These are phyloP conservation scores for Cotesia typhae DNA, from an alignment of 1,140 invertebrate species.

Conservation along the genomic window DNA sequence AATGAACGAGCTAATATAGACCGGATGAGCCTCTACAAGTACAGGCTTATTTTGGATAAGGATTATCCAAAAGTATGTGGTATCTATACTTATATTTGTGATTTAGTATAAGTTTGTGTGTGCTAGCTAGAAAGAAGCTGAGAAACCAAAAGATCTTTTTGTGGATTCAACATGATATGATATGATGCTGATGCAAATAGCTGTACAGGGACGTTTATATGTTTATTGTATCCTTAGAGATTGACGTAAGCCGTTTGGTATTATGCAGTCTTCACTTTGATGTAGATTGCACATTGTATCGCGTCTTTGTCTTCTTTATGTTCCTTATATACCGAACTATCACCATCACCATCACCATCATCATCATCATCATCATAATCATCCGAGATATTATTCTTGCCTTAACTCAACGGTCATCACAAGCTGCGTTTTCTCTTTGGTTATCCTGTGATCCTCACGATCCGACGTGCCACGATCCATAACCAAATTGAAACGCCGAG, in stretches of 20 bases:
- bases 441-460: conserved; percentile 16
- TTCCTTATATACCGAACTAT: neutral
- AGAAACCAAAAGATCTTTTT: neutral
- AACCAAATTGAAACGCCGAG: neutral
- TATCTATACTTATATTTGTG: neutral
- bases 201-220: conserved; percentile 2
- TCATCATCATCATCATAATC: too few relatives aligned
- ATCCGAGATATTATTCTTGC: neutral
- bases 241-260: conserved; percentile 21
- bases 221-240: conserved; percentile 15
- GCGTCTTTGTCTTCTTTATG: neutral
- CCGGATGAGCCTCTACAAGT: conserved; percentile 22
- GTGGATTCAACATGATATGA: conserved; percentile 28
- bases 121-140: too few relatives aligned
- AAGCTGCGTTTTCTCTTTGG: neutral
- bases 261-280: conserved; percentile 6
- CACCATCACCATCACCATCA: too few relatives aligned
- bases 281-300: conserved; percentile 17
- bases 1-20: conserved; percentile 20
- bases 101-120: too few relatives aligned
- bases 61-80: conserved; percentile 38
- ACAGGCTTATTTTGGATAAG: neutral
- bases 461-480: conserved; percentile 6
- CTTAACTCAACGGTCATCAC: conserved; percentile 14
- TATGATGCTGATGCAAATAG: conserved; percentile 22